Base-by-base conservation (phyloP, 2,113 vertebrate species). In the Labeo rohita region DNA sequence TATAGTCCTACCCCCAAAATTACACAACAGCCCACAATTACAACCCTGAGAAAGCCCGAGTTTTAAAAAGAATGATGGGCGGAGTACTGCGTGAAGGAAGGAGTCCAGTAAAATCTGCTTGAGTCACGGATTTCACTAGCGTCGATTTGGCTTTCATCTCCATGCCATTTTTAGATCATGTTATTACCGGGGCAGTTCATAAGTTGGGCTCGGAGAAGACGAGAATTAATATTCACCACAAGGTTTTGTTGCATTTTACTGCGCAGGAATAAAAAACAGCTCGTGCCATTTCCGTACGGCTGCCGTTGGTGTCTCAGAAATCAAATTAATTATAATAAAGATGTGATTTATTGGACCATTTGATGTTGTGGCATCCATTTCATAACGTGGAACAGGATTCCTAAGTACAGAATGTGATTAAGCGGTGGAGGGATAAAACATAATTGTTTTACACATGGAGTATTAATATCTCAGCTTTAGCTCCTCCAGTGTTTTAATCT, bases 1-100 rank as follows among this genome's bases (percentile, higher is more conserved):
- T 49, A 85, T 52, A 34, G 88, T 47, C 65, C 54, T 85, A 87
- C 85, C 89, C 84, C 88, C 54, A 18, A 89, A 92, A 92, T 86
- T 89, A 87, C 70, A 89, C 66, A 82, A 89, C 85, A 72, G 87
- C 85, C 93, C 92, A 87, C 90, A 92, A 92, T 94, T 93, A 92
- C 90, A 94, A 66, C 87, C 77, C 86, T 90, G 63, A 82, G 61
- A 85, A 85, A 76, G 85, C 75, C 73, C 2, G 80, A 54, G 85
- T 11, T 86, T 89, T 76, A 84, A 85, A 89, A 76, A 65, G 56
- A 80, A 87, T 82, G 74, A 87, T 52, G 83, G 65, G 88, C 61
- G 85, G 85, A 84, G 88, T 87, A 72, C n/a, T 43, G 43, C 28
- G 49, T 87, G 54, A 76, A 52, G 86, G 90, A 91, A 87, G 81